phyloP scores from a whole-genome alignment of 2,888 invertebrate species.

The Drosophila nigricruria region DNA sequence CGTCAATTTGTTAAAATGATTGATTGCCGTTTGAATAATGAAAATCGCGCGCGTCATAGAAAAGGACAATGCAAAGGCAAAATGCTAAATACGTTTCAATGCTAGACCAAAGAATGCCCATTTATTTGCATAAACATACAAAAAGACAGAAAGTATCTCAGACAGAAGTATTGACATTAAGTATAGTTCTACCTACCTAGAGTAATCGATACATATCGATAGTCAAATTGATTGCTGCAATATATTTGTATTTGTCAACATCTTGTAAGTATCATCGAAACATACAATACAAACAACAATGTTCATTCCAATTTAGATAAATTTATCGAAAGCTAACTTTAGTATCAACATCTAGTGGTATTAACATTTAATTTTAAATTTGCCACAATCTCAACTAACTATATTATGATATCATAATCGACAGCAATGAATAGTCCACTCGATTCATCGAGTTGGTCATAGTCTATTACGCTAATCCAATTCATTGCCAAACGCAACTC shows the following conservation, averaged over 20 bases:
- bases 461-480: not conserved
- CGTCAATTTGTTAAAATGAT: constrained; percentile 82
- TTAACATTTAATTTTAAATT: no score
- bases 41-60: constrained; percentile 69
- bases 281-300: no score
- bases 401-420: no score
- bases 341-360: no score
- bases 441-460: not conserved
- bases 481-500: not conserved
- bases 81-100: constrained; percentile 18
- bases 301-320: no score
- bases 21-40: constrained; percentile 81
- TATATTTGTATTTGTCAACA: no score
- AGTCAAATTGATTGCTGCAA: not conserved
- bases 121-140: not conserved
- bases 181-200: not conserved
- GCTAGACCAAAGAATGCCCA: constrained; percentile 32
- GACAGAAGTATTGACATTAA: not conserved
- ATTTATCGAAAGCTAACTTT: not conserved
- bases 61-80: constrained; percentile 55
- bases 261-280: not conserved
- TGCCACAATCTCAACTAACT: no score
- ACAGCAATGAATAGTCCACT: no score
- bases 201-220: not conserved
- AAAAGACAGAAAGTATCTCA: not conserved